Evolutionary conservation across 2,113 vertebrate genomes (phyloP).

Genomic region (Bombycilla garrulus): DNA sequence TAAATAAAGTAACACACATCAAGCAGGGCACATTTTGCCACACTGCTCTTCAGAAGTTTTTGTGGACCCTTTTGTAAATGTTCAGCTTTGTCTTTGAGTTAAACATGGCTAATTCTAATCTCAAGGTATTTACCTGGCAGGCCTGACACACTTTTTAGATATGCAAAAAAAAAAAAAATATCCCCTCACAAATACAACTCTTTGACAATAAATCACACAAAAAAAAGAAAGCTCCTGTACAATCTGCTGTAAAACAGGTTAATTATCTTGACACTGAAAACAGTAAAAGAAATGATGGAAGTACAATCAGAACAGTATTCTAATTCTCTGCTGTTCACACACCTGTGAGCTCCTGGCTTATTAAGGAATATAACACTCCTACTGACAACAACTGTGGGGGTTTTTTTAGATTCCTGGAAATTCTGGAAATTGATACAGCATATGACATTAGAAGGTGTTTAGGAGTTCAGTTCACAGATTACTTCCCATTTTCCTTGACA

Average conservation of each 20-base stretch:
- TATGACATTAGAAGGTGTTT: background rate
- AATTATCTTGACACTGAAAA: background rate
- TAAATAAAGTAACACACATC: background rate
- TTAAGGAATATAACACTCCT: background rate
- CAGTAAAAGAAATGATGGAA: background rate
- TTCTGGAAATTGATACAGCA: background rate
- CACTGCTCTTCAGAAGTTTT: background rate
- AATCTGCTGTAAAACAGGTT: background rate
- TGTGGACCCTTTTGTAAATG: background rate
- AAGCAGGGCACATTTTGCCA: background rate
- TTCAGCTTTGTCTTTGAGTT: background rate
- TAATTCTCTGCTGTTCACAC: background rate
- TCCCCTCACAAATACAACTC: background rate
- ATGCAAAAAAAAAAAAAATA: background rate
- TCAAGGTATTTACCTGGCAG: background rate
- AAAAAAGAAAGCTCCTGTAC: background rate
- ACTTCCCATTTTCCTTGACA: background rate
- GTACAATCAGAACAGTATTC: background rate
- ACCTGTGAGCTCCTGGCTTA: background rate
- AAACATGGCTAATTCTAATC: background rate
- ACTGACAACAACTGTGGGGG: background rate
- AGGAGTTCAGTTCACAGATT: background rate
- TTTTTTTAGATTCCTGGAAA: background rate
- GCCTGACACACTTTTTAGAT: background rate
- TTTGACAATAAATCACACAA: background rate